Conservation (phyloP, 2,888 invertebrate species). For the Synanthedon tipuliformis region DNA sequence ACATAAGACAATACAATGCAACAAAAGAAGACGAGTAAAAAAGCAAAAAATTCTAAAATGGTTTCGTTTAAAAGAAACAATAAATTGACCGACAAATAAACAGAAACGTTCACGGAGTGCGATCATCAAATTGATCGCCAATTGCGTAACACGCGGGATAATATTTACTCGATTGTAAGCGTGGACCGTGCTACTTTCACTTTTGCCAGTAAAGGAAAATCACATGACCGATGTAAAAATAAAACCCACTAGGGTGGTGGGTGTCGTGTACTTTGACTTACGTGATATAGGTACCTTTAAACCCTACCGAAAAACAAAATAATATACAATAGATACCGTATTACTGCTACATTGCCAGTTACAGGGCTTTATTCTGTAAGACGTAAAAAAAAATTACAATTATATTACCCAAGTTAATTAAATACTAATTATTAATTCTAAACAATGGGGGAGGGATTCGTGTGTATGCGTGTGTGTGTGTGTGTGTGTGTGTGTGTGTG, state of each 20-base stretch:
- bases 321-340: no score
- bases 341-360: no score
- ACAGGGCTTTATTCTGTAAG: no score
- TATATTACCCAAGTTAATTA: no score
- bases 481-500: no score
- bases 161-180: slow-evolving; percentile 59
- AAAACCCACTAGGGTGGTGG: slow-evolving; percentile 13
- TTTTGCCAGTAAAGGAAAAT: slow-evolving; percentile 26
- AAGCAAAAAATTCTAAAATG: slow-evolving; percentile 2
- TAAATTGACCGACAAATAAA: slow-evolving; percentile 1
- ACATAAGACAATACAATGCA: no score
- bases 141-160: slow-evolving; percentile 50
- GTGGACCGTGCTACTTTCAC: slow-evolving; percentile 53
- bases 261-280: slow-evolving; percentile 9
- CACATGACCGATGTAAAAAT: background rate
- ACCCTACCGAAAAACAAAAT: no score
- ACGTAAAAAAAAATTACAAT: no score
- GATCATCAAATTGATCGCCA: slow-evolving; percentile 37
- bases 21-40: background rate
- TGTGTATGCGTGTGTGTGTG: no score
- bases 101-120: slow-evolving; percentile 16
- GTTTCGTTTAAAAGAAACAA: background rate
- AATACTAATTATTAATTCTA: no score
- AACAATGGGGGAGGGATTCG: no score
- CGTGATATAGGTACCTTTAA: no score